Conservation (phyloP, 53 echinoderm and acorn worm genomes). For the Stichopus horrens region DNA sequence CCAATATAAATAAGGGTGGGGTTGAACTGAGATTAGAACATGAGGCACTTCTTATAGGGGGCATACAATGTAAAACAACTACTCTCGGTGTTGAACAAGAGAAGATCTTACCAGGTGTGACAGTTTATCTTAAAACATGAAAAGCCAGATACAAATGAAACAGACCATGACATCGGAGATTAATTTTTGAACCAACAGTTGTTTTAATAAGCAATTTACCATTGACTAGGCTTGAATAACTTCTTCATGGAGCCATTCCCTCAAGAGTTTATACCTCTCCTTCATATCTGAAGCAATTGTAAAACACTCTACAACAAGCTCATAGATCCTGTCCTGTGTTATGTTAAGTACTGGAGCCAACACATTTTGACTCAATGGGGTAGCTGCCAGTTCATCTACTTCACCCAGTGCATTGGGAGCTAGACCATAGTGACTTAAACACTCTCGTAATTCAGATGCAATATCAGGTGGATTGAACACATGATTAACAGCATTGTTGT, state of each 20-base stretch:
- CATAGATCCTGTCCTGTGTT: not conserved
- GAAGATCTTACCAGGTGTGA: no score
- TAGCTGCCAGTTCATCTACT: not conserved
- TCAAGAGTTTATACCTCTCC: not conserved
- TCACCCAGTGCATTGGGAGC: not conserved
- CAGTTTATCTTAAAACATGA: no score
- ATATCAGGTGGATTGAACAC: not conserved
- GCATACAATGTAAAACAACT: no score
- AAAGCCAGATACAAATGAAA: no score
- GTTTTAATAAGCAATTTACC: no score
- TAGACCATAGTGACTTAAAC: not conserved
- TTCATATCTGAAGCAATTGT: not conserved
- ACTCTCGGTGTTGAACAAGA: no score
- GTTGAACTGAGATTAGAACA: no score
- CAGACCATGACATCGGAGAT: no score
- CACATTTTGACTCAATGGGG: not conserved
- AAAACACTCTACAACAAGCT: not conserved
- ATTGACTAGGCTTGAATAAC: not conserved
- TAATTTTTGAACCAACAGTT: no score
- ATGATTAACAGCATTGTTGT: not conserved
- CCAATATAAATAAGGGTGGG: no score
- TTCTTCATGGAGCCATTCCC: conserved; percentile 12
- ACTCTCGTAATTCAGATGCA: not conserved
- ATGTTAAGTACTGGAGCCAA: not conserved
- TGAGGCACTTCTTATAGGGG: no score